Evolutionary conservation across 2,113 vertebrate species (phyloP).

Genomic region (Chamaetylas fuelleborni): DNA sequence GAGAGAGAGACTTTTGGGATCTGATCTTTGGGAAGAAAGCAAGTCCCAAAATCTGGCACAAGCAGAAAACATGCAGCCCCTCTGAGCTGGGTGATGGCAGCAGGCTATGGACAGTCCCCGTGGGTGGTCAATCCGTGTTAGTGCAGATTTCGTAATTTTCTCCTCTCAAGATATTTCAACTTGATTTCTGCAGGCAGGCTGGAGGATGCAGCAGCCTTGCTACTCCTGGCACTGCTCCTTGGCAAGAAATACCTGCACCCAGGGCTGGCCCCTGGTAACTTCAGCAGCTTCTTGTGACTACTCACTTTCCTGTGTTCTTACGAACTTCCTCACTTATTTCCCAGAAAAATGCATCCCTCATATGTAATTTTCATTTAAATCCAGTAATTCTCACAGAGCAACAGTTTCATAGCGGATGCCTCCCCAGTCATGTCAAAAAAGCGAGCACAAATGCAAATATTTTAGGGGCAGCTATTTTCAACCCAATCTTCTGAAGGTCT

Average conservation of each 20-base stretch:
- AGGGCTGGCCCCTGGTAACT: neutral
- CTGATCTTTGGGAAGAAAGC: neutral
- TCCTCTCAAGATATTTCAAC: neutral
- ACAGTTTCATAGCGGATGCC: neutral
- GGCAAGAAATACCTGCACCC: neutral
- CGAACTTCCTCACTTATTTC: neutral
- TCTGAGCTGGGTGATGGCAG: neutral
- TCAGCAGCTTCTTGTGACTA: neutral
- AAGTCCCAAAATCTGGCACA: neutral
- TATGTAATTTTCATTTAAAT: neutral
- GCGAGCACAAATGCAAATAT: neutral
- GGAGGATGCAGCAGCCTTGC: neutral
- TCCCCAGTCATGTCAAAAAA: neutral
- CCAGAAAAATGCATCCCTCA: neutral
- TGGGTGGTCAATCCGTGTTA: accelerated
- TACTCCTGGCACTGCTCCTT: neutral
- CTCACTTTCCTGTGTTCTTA: neutral
- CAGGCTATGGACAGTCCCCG: accelerated
- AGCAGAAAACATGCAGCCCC: neutral
- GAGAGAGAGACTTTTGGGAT: neutral
- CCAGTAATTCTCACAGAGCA: neutral
- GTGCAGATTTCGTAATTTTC: neutral
- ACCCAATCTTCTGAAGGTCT: neutral
- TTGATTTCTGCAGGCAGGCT: neutral
- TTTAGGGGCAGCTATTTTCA: neutral